Evolutionary conservation across 2,113 vertebrate species (phyloP).

Genomic region (Passer domesticus): DNA sequence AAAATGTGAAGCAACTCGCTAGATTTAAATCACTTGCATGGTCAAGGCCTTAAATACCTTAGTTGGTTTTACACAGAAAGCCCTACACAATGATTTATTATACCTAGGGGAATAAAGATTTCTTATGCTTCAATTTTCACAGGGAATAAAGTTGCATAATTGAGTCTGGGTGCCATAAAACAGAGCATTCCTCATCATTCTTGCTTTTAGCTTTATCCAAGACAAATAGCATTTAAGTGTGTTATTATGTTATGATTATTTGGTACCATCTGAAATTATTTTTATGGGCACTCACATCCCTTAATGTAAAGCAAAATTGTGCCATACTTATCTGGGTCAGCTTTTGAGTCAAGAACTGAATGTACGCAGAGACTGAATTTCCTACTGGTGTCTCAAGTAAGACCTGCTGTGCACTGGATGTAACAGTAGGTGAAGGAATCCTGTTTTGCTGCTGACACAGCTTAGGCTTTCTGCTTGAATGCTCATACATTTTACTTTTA

Average conservation of each 20-base stretch:
- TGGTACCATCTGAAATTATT: neutral
- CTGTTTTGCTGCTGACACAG: neutral
- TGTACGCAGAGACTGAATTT: neutral
- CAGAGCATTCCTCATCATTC: neutral
- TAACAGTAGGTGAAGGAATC: neutral
- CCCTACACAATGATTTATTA: neutral
- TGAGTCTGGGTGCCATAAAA: neutral
- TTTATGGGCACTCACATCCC: neutral
- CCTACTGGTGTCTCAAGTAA: neutral
- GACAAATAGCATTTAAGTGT: neutral
- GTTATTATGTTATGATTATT: neutral
- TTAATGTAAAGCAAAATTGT: neutral
- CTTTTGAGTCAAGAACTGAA: neutral
- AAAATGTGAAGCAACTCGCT: neutral
- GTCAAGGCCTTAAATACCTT: neutral
- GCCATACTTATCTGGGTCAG: neutral
- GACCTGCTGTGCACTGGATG: neutral
- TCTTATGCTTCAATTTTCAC: neutral
- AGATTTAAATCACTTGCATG: neutral
- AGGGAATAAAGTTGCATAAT: neutral
- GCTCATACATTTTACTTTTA: fast-evolving
- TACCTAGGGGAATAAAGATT: neutral
- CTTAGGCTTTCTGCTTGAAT: neutral
- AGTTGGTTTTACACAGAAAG: neutral
- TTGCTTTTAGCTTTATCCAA: neutral